These are phyloP conservation scores for Pygmarrhopalites habei DNA, from an alignment of 1,140 invertebrate genomes.

Conservation along the genomic window DNA sequence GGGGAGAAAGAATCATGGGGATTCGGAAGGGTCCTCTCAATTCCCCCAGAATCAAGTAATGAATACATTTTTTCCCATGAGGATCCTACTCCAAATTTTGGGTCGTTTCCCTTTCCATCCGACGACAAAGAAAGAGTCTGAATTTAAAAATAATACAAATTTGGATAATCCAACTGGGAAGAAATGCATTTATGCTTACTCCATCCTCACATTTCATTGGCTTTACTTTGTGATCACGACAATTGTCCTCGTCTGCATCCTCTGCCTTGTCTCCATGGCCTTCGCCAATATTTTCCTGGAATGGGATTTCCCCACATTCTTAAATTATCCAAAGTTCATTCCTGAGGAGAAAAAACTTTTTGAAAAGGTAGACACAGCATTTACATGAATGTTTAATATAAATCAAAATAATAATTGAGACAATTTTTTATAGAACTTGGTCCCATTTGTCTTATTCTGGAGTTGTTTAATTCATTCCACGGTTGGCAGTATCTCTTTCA, in stretches of 20 bases:
- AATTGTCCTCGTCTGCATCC: constrained; percentile 8
- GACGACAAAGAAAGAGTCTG: neutral
- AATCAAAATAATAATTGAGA: no score
- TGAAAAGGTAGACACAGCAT: no score
- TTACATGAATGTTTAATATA: no score
- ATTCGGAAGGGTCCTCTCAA: no score
- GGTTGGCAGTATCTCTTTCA: constrained; percentile 20
- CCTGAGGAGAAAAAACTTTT: constrained; percentile 5
- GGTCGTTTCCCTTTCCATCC: constrained; percentile 30
- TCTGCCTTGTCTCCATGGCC: constrained; percentile 19
- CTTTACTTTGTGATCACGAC: constrained; percentile 30
- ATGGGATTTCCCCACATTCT: neutral
- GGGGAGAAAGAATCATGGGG: no score
- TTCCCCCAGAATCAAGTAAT: constrained; percentile 5
- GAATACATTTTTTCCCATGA: constrained; percentile 14
- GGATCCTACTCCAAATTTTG: constrained; percentile 15
- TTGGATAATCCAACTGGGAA: neutral
- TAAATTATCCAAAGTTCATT: neutral
- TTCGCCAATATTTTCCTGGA: constrained; percentile 14
- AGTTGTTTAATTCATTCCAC: constrained; percentile 28
- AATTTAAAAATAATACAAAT: neutral
- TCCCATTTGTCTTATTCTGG: constrained; percentile 36
- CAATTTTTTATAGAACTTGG: no score
- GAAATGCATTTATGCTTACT: neutral
- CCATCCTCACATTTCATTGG: constrained; percentile 15